phyloP scores from a whole-genome alignment of 2,797 vertebrate species.

The Sebastes steindachneri region DNA sequence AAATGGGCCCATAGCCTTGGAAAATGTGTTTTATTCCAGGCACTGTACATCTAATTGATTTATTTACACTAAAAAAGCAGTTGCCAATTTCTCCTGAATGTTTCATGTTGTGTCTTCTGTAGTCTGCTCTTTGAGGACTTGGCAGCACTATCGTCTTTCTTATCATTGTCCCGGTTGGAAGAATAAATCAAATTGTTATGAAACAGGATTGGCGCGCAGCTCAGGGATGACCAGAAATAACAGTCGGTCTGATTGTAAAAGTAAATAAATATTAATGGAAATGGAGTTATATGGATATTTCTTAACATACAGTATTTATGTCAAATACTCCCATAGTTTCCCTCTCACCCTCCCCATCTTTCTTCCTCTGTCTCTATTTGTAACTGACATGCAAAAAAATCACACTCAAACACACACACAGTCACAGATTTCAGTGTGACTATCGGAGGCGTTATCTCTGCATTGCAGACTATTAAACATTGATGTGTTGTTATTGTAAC shows the following conservation, averaged over 20 bases:
- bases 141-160: constrained; percentile 68
- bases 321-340: constrained; percentile 25
- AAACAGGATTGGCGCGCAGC: constrained; percentile 59
- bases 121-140: constrained; percentile 69
- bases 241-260: constrained; percentile 46
- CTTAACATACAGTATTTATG: constrained; percentile 29
- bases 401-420: constrained; percentile 8
- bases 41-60: constrained; percentile 74
- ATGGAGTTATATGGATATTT: constrained; percentile 33
- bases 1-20: constrained; percentile 63
- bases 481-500: constrained; percentile 79
- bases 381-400: constrained; percentile 26
- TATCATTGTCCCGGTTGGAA: constrained; percentile 67
- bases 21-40: constrained; percentile 66
- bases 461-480: constrained; percentile 82
- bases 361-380: constrained; percentile 15
- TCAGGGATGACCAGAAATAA: constrained; percentile 65
- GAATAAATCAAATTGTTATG: constrained; percentile 66
- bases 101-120: constrained; percentile 71
- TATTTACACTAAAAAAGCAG: constrained; percentile 65
- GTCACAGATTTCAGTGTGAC: constrained; percentile 44
- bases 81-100: constrained; percentile 68
- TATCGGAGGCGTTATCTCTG: constrained; percentile 71
- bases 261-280: constrained; percentile 37
- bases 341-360: neutral